Percentiles rank a stretch among this genome's conserved stretches.
Conservation (phyloP, 2,888 invertebrate species). For the Stratiomys singularior region DNA sequence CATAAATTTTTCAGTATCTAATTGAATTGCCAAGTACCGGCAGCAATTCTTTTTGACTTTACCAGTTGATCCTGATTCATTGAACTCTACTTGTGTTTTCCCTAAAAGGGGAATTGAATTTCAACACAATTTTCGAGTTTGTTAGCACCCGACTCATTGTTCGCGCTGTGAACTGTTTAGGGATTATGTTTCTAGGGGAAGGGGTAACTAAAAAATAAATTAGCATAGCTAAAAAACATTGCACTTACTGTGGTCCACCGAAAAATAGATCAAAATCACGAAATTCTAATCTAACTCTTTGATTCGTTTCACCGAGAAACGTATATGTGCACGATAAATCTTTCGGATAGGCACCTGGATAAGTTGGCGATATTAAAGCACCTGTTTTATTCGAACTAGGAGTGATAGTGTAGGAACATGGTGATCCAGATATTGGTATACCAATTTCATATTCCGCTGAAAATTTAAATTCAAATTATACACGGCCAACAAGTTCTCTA, state of each 20-base stretch:
- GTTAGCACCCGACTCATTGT: no score
- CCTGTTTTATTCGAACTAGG: slow-evolving; percentile 78
- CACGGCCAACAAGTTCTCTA: no score
- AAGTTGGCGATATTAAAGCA: slow-evolving; percentile 93
- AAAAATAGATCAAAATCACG: slow-evolving; percentile 98
- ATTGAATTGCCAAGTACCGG: no score
- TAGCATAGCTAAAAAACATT: neutral
- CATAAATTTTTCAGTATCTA: no score
- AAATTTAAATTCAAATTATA: slow-evolving; percentile 51
- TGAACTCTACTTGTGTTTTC: no score
- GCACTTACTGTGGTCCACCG: slow-evolving; percentile 96
- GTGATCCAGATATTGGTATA: slow-evolving; percentile 83
- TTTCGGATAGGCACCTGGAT: slow-evolving; percentile 99
- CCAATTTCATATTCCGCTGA: slow-evolving; percentile 93
- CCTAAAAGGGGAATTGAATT: no score
- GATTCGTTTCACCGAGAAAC: slow-evolving; percentile 88
- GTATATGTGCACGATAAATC: slow-evolving; percentile 92
- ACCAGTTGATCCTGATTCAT: no score
- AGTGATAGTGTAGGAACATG: slow-evolving; percentile 87
- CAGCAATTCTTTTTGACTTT: no score
- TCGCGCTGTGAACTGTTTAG: no score
- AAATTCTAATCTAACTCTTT: slow-evolving; percentile 94
- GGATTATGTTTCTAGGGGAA: no score
- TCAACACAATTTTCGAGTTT: no score
- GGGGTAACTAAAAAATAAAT: neutral